Base-by-base conservation (phyloP, 2,888 invertebrate genomes). In the Phymatocera aterrima region DNA sequence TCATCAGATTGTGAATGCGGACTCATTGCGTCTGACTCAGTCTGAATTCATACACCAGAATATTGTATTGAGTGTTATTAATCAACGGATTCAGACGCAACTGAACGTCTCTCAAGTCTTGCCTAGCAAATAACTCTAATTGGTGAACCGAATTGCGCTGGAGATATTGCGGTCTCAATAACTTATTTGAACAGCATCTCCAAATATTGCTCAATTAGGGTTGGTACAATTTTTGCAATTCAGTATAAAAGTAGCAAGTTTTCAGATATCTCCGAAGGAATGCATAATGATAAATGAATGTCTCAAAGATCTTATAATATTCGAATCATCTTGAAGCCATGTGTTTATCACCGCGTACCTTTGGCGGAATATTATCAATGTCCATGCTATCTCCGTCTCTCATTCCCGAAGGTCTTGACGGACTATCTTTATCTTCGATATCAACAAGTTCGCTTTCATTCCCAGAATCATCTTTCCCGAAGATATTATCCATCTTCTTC, bases 391-490 rank as follows among this genome's bases (percentile, higher is more conserved):
- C 85, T 3, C 54, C 61, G 77, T 85, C 83, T 78, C 84, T 87
- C 1, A 72, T 77, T 1, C 46, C 74, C 8, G 77, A 60, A 72
- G 77, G 80, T 57, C 77, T 79, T n/a, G 61, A 57, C n/a, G 75
- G 77, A 61, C 72, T 81, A 15, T 83, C 81, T 37, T 85, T 86
- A 37, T 84, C 83, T 0, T 85, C 85, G 2, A 82, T 70, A 21
- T 86, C 85, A 24, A 80, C 78, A 43, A 80, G 81, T 12, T 88
- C 86, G 3, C 83, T 88, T 77, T 88, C 88, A 78, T 87, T 86
- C 0, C 83, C 87, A 43, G 87, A 88, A 79, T 88, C 88, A 78
- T 88, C 88, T 79, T 87, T 88, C 0, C 87, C 88, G 81, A 88
- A 87, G 75, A 88, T 82, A 68, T 88, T 85, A 80, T 88, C 88